Evolutionary conservation across 2,797 vertebrate species (phyloP), one percentile per base, ranked within the genome.

Genomic region (Acridotheres tristis): DNA sequence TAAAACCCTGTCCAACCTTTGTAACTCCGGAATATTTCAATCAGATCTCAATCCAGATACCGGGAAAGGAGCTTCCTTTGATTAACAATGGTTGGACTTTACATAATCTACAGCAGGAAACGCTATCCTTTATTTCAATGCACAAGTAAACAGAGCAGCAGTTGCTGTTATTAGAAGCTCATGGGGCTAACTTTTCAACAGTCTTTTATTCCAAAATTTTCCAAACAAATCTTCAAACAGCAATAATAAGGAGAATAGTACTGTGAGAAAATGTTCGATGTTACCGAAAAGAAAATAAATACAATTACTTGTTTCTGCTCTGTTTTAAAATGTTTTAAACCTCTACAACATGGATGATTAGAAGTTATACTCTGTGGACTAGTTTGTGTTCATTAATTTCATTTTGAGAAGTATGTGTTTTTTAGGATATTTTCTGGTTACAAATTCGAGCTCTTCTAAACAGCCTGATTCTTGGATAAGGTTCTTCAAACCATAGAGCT

Each of bases 31-130:
- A 94, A 83, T 63, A 61, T 77, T 96, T 88, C 23, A n/a, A 89
- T 91, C 65, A 80, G 89, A 95, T 96, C 42, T 77, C 54, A 74
- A 48, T 38, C 57, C 50, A 95, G 75, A 95, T 85, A 94, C 3
- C 30, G 50, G 18, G 61, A 79, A 91, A 77, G 48, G 72, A 72
- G n/a, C 40, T 94, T 94, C 86, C 87, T 94, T 92, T 89, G 65
- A 71, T 85, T 94, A 90, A 93, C 92, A 95, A 93, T 89, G 84
- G n/a, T 42, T 90, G 38, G 51, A 32, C 59, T 94, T 90, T 51
- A 51, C 26, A 19, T 77, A 73, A 92, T 80, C 27, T 69, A 21
- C 72, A 74, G 32, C 43, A 89, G 92, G 88, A 97, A 95, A 58
- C 45, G 27, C 40, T 34, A 51, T 74, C 53, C 20, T 93, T 93